These are phyloP conservation scores for Aplochiton taeniatus DNA, from an alignment of 2,797 vertebrate genomes.

Conservation along the genomic window DNA sequence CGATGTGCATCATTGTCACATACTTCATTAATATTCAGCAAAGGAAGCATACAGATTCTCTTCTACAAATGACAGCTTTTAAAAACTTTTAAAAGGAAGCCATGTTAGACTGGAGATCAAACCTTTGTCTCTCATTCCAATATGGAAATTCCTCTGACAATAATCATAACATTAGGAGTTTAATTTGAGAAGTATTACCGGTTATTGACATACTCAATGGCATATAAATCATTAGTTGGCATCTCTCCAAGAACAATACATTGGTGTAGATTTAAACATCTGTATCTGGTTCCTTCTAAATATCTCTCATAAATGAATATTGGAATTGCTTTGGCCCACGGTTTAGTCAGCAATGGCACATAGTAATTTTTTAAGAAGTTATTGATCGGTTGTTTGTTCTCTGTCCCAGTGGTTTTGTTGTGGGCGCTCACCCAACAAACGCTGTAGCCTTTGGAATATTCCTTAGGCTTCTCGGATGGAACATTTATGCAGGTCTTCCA, in stretches of 20 bases:
- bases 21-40: constrained; percentile 65
- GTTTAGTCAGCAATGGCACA: constrained; percentile 68
- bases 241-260: constrained; percentile 78
- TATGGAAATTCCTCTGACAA: constrained; percentile 69
- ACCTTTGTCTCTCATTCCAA: constrained; percentile 66
- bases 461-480: constrained; percentile 29
- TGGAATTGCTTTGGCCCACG: constrained; percentile 61
- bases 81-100: constrained; percentile 65
- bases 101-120: constrained; percentile 62
- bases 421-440: constrained; percentile 67
- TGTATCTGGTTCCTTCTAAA: constrained; percentile 68
- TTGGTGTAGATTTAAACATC: constrained; percentile 72
- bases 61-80: constrained; percentile 59
- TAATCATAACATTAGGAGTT: constrained; percentile 79
- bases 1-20: constrained; percentile 49
- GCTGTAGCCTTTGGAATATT: constrained; percentile 38
- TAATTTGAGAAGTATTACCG: constrained; percentile 75
- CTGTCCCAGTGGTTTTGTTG: constrained; percentile 48
- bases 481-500: constrained; percentile 73
- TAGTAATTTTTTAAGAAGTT: constrained; percentile 77
- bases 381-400: constrained; percentile 56
- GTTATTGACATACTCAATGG: constrained; percentile 62
- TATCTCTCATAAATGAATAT: constrained; percentile 66
- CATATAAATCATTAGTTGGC: constrained; percentile 75
- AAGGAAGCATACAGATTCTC: constrained; percentile 70